Percentiles rank a stretch among this genome's conserved stretches.
Conservation (phyloP, 92 coral and sea anemone genomes). For the Epizoanthus fatuus region DNA sequence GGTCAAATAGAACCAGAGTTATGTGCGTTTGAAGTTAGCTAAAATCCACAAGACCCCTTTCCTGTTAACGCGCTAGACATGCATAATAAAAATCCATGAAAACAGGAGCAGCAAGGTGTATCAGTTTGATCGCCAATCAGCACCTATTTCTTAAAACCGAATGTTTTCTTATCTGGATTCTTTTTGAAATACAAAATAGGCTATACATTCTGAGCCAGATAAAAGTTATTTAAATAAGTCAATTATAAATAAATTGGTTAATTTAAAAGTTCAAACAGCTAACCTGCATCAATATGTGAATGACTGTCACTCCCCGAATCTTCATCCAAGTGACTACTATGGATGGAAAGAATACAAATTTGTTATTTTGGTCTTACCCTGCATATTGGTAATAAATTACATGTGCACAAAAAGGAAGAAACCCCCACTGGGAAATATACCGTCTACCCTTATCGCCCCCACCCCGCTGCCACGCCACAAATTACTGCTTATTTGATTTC, state of each 20-base stretch:
- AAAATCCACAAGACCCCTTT: no score
- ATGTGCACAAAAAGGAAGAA: no score
- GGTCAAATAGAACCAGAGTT: no score
- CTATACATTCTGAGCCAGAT: constrained; percentile 7
- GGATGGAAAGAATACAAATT: constrained; percentile 10
- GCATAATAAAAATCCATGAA: constrained; percentile 1
- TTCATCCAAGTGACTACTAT: constrained; percentile 12
- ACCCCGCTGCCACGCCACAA: no score
- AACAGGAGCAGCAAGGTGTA: constrained; percentile 11
- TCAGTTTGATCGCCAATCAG: constrained; percentile 15
- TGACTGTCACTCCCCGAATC: constrained; percentile 10
- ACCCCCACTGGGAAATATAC: no score
- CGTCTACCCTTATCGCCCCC: no score
- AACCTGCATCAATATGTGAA: constrained; percentile 11
- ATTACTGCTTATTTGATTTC: no score
- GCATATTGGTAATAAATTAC: constrained; percentile 1
- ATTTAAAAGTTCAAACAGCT: constrained; percentile 5
- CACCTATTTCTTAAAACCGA: background rate
- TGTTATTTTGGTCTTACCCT: constrained; percentile 6
- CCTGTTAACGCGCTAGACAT: no score
- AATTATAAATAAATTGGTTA: constrained; percentile 11
- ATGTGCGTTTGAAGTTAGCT: no score
- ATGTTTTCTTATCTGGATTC: constrained; percentile 1
- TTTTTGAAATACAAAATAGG: constrained; percentile 7
- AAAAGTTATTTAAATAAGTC: background rate